phyloP scores from a whole-genome alignment of 2,888 invertebrate genomes.

The Sphecodes monilicornis region DNA sequence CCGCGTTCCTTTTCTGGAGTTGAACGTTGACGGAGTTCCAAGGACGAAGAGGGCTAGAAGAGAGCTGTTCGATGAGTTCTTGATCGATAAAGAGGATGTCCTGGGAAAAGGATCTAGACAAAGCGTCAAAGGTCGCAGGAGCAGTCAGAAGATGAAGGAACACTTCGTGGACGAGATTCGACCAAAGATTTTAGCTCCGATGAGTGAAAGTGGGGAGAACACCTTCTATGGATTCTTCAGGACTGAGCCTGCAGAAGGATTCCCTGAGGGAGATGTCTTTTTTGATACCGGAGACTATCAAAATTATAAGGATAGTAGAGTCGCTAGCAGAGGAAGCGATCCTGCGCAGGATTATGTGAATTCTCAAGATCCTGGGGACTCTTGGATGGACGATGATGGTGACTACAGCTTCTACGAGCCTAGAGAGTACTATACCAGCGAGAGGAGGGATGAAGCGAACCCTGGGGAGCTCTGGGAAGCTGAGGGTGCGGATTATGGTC shows the following conservation, averaged over 20 bases:
- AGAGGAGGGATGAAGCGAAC: constrained; percentile 26
- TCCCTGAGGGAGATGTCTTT: constrained; percentile 73
- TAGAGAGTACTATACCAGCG: constrained; percentile 66
- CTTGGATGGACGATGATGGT: constrained; percentile 38
- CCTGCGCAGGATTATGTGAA: constrained; percentile 21
- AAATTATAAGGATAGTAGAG: constrained; percentile 26
- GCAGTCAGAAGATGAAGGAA: constrained; percentile 49
- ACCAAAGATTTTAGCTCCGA: neutral
- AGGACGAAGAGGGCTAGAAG: constrained; percentile 50
- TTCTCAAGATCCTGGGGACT: constrained; percentile 42
- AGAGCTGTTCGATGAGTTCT: neutral
- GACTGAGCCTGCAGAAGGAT: constrained; percentile 63
- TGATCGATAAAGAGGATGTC: neutral
- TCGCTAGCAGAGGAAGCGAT: constrained; percentile 39
- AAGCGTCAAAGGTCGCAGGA: constrained; percentile 61
- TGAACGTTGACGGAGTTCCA: neutral
- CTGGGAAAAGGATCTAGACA: constrained; percentile 23
- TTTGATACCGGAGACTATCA: constrained; percentile 55
- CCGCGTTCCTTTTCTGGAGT: constrained; percentile 21
- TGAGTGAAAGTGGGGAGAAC: constrained; percentile 67
- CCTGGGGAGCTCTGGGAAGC: constrained; percentile 72
- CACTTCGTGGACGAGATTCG: constrained; percentile 29
- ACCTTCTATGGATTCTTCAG: constrained; percentile 73
- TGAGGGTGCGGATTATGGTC: constrained; percentile 37
- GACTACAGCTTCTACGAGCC: constrained; percentile 59